Evolutionary conservation across 92 coral and sea anemone genomes (phyloP).

Genomic region (Chrysogorgia sp.): DNA sequence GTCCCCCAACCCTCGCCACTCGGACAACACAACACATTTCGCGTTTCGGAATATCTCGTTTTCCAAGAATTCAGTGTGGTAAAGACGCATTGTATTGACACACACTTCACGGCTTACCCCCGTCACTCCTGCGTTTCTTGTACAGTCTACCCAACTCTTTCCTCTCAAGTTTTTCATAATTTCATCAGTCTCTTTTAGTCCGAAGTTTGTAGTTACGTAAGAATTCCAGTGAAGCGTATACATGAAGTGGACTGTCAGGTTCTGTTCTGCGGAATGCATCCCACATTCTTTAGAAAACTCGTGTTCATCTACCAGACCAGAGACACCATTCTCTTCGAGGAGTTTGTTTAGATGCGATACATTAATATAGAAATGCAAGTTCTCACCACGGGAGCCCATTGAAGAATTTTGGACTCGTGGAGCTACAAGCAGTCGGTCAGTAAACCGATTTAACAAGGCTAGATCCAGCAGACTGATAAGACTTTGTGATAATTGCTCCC

Average conservation of each 20-base stretch:
- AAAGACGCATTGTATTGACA: background rate
- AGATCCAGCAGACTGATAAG: background rate
- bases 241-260: background rate
- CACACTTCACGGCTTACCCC: background rate
- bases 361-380: background rate
- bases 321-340: background rate
- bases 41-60: background rate
- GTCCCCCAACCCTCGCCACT: background rate
- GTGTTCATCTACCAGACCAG: background rate
- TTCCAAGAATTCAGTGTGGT: background rate
- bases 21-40: background rate
- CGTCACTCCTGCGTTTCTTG: background rate
- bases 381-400: background rate
- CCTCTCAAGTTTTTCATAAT: background rate
- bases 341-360: background rate
- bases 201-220: background rate
- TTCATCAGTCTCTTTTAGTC: background rate
- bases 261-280: background rate
- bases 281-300: background rate
- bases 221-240: background rate
- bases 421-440: background rate
- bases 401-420: background rate
- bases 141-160: background rate
- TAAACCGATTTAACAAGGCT: background rate
- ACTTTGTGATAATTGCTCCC: conserved; percentile 1